phyloP scores from a whole-genome alignment of 2,797 vertebrate genomes.

The Acridotheres tristis region DNA sequence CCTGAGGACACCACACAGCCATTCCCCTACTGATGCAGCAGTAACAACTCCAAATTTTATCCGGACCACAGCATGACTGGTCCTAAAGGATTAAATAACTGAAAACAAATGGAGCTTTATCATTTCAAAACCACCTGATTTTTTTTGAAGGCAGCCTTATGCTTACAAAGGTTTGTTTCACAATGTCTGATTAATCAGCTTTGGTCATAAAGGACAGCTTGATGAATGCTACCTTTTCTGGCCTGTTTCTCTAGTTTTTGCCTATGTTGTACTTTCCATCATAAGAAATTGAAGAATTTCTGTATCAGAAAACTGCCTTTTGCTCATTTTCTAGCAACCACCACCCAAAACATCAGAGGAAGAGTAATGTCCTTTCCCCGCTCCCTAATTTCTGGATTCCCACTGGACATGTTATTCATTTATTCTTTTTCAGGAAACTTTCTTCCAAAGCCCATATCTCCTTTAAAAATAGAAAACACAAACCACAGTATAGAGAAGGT shows the following conservation, averaged over 20 bases:
- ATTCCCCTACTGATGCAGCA: rapidly evolving
- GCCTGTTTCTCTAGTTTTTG: not conserved
- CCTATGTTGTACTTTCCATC: not conserved
- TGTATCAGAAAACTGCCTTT: not conserved
- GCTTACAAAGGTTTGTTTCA: not conserved
- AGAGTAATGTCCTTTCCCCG: not conserved
- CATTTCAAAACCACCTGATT: not conserved
- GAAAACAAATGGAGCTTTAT: not conserved
- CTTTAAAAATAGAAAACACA: not conserved
- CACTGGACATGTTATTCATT: not conserved
- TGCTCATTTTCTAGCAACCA: not conserved
- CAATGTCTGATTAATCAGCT: not conserved
- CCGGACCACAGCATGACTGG: not conserved
- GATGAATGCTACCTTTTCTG: not conserved
- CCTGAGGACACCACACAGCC: not conserved
- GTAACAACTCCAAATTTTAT: not conserved
- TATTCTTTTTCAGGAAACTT: not conserved
- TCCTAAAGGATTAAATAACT: not conserved
- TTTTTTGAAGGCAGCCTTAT: not conserved
- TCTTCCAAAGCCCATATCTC: not conserved
- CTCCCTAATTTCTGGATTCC: not conserved
- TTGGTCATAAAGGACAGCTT: not conserved
- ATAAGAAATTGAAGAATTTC: not conserved
- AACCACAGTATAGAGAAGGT: not conserved
- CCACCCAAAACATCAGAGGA: not conserved